Conservation (phyloP, 1,140 invertebrate genomes). For the Trichoplusia ni region DNA sequence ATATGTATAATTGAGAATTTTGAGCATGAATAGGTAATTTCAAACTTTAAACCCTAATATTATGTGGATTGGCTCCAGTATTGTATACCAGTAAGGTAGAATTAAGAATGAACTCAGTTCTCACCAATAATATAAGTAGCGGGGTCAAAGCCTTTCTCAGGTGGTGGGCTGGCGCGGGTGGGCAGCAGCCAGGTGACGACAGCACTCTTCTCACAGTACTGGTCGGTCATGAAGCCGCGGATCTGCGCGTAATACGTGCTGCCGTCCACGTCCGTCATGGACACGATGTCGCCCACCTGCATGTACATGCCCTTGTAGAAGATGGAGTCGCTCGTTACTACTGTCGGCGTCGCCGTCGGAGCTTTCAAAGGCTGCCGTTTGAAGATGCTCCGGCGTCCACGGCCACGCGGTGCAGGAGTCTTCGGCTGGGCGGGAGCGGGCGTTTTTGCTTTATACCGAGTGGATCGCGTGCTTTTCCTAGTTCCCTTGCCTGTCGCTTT, state of each 20-base stretch:
- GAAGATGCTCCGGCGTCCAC: slow-evolving; percentile 89
- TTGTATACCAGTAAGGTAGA: too few species aligned
- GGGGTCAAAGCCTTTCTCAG: slow-evolving; percentile 92
- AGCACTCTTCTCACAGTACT: slow-evolving; percentile 96
- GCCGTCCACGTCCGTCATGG: slow-evolving; percentile 89
- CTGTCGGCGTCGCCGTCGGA: slow-evolving; percentile 89
- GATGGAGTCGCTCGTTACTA: slow-evolving; percentile 90
- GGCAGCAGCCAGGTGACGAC: slow-evolving; percentile 96
- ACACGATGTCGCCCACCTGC: slow-evolving; percentile 96
- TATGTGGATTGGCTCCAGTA: too few species aligned
- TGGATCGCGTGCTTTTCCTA: slow-evolving; percentile 74
- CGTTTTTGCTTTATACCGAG: slow-evolving; percentile 72
- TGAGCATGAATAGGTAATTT: too few species aligned
- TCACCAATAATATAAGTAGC: slow-evolving; percentile 93
- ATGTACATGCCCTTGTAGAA: slow-evolving; percentile 94
- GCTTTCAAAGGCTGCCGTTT: slow-evolving; percentile 92
- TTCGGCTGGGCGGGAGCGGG: slow-evolving; percentile 55
- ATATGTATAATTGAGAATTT: too few species aligned
- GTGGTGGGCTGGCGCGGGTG: slow-evolving; percentile 90
- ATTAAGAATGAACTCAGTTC: too few species aligned
- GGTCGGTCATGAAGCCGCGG: slow-evolving; percentile 93
- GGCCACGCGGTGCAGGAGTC: slow-evolving; percentile 83
- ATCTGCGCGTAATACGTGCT: slow-evolving; percentile 95
- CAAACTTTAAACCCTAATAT: too few species aligned
- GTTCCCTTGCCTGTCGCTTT: slow-evolving; percentile 71